These are phyloP conservation scores for Dendronephthya gigantea DNA, from an alignment of 64 coral and sea anemone genomes.

Conservation along the genomic window DNA sequence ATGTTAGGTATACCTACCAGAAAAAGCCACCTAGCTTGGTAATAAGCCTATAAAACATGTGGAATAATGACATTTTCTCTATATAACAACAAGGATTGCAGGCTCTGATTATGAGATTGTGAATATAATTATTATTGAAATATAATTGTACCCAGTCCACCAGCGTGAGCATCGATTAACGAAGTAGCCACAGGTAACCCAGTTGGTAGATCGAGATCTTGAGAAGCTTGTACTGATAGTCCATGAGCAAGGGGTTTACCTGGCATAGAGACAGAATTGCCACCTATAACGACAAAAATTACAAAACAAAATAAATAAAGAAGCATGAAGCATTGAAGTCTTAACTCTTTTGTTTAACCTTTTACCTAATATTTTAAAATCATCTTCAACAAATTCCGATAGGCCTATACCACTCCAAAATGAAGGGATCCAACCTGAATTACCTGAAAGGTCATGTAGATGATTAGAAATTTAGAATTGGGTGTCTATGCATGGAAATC, in stretches of 20 bases:
- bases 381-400: constrained; percentile 51
- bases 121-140: background rate
- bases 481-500: too few species aligned
- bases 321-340: too few species aligned
- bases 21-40: too few species aligned
- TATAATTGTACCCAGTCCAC: constrained; percentile 60
- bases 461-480: background rate
- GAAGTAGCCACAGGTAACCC: constrained; percentile 76
- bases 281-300: too few species aligned
- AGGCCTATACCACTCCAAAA: constrained; percentile 65
- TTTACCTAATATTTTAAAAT: constrained; percentile 25
- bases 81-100: background rate
- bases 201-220: constrained; percentile 63
- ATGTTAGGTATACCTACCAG: too few species aligned
- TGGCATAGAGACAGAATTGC: constrained; percentile 8
- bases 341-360: background rate
- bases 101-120: too few species aligned
- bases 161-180: constrained; percentile 92
- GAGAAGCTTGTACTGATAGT: constrained; percentile 44
- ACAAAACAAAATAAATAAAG: too few species aligned
- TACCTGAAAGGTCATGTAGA: background rate
- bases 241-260: constrained; percentile 51
- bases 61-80: background rate
- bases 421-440: constrained; percentile 60
- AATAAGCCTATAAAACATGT: too few species aligned